phyloP scores from a whole-genome alignment of 1,140 invertebrate species.

The Nebria ingens region DNA sequence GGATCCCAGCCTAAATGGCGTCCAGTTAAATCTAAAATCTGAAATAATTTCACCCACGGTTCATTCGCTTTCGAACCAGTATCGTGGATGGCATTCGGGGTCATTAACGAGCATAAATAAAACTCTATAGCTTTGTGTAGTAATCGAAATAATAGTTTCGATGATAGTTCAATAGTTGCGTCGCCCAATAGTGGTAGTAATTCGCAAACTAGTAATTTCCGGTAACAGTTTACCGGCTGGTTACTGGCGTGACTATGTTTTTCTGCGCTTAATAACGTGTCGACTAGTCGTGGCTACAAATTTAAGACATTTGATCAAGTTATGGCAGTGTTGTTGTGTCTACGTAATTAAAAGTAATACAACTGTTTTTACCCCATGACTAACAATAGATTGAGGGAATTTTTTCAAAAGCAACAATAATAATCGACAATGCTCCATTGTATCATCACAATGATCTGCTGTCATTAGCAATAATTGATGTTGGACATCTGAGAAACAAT shows the following conservation, averaged over 20 bases:
- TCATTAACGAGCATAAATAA: constrained; percentile 35
- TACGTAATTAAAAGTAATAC: constrained; percentile 16
- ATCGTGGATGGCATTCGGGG: constrained; percentile 34
- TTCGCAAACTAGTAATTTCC: constrained; percentile 62
- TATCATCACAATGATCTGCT: constrained; percentile 76
- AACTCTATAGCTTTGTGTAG: constrained; percentile 49
- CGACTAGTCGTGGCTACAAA: constrained; percentile 51
- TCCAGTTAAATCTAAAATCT: constrained; percentile 61
- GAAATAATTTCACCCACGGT: constrained; percentile 71
- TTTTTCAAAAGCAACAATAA: constrained; percentile 64
- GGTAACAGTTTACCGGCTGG: constrained; percentile 58
- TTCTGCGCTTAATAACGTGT: constrained; percentile 64
- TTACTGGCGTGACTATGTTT: constrained; percentile 52
- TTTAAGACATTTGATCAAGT: constrained; percentile 8
- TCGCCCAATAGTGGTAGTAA: constrained; percentile 56
- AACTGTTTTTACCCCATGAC: constrained; percentile 54
- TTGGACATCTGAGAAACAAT: constrained; percentile 59
- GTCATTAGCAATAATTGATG: constrained; percentile 65
- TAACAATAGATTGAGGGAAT: constrained; percentile 67
- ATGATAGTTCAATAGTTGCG: constrained; percentile 43
- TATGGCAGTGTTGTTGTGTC: too few species aligned
- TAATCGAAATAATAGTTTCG: constrained; percentile 54
- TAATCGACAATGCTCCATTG: constrained; percentile 75
- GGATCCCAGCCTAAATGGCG: constrained; percentile 70
- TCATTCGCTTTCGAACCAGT: constrained; percentile 54